Evolutionary conservation across 2,797 vertebrate species (phyloP), one percentile per base, ranked within the genome.

Genomic region (Mus minutoides): DNA sequence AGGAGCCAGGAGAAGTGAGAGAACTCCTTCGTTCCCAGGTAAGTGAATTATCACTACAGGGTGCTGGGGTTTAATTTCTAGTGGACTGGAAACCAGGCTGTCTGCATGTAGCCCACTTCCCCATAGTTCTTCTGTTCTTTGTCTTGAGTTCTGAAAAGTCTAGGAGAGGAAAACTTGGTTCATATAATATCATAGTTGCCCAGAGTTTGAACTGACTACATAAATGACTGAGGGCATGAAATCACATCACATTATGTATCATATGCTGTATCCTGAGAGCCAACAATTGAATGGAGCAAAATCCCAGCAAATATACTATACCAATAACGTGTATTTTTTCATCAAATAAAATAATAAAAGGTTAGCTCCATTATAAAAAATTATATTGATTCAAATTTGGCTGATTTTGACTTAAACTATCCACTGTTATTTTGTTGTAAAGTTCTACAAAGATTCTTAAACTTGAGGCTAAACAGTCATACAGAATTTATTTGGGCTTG

Each of bases 141-240:
- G 21, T 43, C n/a, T 64, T 67, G 56, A 22, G 43, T 10, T 22
- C 40, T 94, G 46, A 91, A 95, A 75, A 91, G 54, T 91, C 89
- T 97, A 82, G 92, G 96, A 94, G 75, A 92, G 29, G 62, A 86
- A 95, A 69, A 80, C 17, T 96, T 92, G 67, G 67, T 88, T 88
- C 54, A 91, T 80, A 26, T 49, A 78, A 94, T 94, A 94, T 91
- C 71, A 82, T n/a, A 92, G 22, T 96, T 95, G 37, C 24, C 78
- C 40, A 82, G 90, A 97, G 43, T 40, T 92, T 94, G 84, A 95
- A 84, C 54, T 91, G 94, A 88, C 17, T 54, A 43, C 16, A 64
- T 34, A 90, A 89, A 14, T 8, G 49, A 21, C 49, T 80, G 10
- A 96, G 60, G 46, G 69, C 8, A 14, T 40, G 43, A 0, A 13